These are phyloP conservation scores for Cyanistes caeruleus DNA, from an alignment of 2,113 vertebrate species.

Conservation along the genomic window DNA sequence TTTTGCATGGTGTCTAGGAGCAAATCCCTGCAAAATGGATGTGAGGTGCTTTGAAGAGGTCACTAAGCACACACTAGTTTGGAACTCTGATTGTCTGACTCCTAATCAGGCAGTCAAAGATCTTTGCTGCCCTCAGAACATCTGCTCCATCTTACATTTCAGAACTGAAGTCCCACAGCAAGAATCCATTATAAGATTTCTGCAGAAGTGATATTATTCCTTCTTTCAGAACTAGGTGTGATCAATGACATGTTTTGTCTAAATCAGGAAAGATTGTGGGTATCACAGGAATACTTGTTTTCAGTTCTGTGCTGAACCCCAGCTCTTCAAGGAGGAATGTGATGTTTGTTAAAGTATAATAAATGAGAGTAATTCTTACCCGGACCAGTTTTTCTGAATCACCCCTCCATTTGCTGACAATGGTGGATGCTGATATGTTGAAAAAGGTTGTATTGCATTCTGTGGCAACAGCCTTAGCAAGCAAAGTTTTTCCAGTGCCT, in stretches of 20 bases:
- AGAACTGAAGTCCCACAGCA: background rate
- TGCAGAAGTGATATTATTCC: background rate
- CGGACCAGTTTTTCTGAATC: slow-evolving; percentile 96
- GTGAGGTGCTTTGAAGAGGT: background rate
- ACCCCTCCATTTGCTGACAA: slow-evolving; percentile 98
- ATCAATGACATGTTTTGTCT: background rate
- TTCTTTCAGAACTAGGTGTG: background rate
- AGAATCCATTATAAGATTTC: background rate
- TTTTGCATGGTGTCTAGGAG: background rate
- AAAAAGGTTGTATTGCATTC: slow-evolving; percentile 97
- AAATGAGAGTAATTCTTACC: slow-evolving; percentile 72
- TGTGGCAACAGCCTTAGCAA: slow-evolving; percentile 96
- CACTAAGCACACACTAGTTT: background rate
- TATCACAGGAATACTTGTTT: background rate
- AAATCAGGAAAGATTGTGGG: background rate
- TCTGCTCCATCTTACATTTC: background rate
- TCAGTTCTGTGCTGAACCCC: background rate
- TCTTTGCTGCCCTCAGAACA: background rate
- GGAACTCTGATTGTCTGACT: background rate
- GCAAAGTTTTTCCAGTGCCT: slow-evolving; percentile 95
- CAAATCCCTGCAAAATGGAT: background rate
- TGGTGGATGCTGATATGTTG: slow-evolving; percentile 96
- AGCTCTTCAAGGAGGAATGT: background rate
- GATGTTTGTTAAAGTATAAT: background rate
- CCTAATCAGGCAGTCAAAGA: background rate